These are phyloP conservation scores for Eleginops maclovinus DNA, from an alignment of 2,113 vertebrate genomes.

Conservation along the genomic window DNA sequence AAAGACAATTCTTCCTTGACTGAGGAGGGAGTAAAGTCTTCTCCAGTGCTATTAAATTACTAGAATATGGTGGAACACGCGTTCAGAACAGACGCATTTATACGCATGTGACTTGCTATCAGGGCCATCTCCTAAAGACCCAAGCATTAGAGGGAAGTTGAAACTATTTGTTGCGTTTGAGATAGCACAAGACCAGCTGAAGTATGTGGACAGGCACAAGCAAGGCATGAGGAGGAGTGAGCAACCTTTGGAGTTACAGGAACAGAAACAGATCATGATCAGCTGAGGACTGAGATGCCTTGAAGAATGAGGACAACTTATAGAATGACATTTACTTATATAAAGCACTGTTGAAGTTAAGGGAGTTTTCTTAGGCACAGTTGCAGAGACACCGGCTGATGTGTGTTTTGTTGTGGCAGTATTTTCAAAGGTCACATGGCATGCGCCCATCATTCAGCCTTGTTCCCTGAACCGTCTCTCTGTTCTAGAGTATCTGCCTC, in stretches of 20 bases:
- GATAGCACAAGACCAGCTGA: not conserved
- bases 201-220: slow-evolving; percentile 13
- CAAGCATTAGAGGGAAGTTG: not conserved
- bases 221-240: not conserved
- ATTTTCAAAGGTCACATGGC: slow-evolving; percentile 16
- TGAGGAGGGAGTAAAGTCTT: slow-evolving; percentile 14
- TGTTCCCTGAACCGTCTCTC: slow-evolving; percentile 40
- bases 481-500: slow-evolving; percentile 92
- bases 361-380: not conserved
- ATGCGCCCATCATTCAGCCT: slow-evolving; percentile 10
- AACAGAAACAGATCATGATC: not conserved
- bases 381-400: slow-evolving; percentile 5
- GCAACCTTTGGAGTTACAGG: not conserved
- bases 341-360: not conserved
- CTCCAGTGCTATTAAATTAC: not conserved
- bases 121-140: not conserved
- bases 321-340: not conserved
- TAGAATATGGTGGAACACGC: not conserved
- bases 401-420: slow-evolving; percentile 31
- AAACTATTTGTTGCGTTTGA: slow-evolving; percentile 31
- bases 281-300: slow-evolving; percentile 15
- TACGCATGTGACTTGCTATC: not conserved
- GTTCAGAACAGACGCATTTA: not conserved
- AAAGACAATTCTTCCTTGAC: not conserved
- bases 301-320: slow-evolving; percentile 1